Percentiles rank a stretch among this genome's conserved stretches.
phyloP scores from a whole-genome alignment of 1,140 invertebrate genomes.

The Streblospio benedicti region DNA sequence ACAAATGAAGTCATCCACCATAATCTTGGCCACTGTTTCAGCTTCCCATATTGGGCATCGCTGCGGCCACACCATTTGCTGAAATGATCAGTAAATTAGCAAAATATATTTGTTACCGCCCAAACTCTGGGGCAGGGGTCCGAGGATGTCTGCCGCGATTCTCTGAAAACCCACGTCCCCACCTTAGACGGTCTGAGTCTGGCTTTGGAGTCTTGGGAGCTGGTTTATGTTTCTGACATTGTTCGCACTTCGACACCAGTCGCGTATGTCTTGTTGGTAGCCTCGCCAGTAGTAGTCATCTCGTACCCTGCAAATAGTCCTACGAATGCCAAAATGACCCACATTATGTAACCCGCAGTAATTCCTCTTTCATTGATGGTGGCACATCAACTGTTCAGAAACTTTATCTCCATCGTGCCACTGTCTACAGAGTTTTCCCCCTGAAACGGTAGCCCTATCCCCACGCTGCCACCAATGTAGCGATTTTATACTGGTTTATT shows the following conservation, averaged over 20 bases:
- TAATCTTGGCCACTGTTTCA: slow-evolving; percentile 31
- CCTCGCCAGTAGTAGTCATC: background rate
- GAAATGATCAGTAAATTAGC: slow-evolving; percentile 40
- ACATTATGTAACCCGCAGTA: too few relatives aligned
- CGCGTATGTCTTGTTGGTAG: background rate
- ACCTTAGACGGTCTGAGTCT: background rate
- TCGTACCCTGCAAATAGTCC: background rate
- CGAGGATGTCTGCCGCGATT: slow-evolving; percentile 14
- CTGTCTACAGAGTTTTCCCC: too few relatives aligned
- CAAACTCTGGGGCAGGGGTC: slow-evolving; percentile 18
- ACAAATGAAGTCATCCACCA: slow-evolving; percentile 35
- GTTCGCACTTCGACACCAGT: slow-evolving; percentile 1
- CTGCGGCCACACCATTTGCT: slow-evolving; percentile 42
- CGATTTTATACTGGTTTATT: too few relatives aligned
- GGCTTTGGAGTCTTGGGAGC: background rate
- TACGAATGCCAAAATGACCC: slow-evolving; percentile 5
- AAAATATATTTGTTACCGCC: slow-evolving; percentile 35
- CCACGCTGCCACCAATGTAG: too few relatives aligned
- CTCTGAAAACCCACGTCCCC: slow-evolving; percentile 15
- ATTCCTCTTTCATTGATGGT: too few relatives aligned
- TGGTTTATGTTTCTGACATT: background rate
- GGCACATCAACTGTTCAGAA: too few relatives aligned
- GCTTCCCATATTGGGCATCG: slow-evolving; percentile 42
- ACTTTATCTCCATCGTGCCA: too few relatives aligned
- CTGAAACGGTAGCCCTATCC: background rate